Evolutionary conservation across 1,140 invertebrate species (phyloP), one percentile per base, ranked within the genome.

Genomic region (Drosophila arizonae): DNA sequence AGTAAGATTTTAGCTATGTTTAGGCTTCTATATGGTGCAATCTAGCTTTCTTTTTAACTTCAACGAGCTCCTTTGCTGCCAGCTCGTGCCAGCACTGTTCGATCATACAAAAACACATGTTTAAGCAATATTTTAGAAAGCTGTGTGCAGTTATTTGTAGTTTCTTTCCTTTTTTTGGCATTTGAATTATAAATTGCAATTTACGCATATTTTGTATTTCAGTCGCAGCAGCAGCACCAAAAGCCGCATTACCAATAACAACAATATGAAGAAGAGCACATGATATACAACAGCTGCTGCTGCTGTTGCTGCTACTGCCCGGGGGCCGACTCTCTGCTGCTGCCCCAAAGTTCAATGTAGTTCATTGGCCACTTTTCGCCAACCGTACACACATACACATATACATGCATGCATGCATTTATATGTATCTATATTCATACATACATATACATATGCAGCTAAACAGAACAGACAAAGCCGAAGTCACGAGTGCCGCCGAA

Each of bases 301-400:
- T 41, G 74, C 52, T 17, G 17, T 1, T 17, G 81, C 81, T 76
- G 76, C 67, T 68, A 54, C 58, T 76, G 80, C 72, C 74, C 79
- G 52, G 46, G 64, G 71, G 71, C 65, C 57, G 65, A 61, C 57
- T 43, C 57, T 43, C 30, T 51, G 76, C 61, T 51, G 39, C 55
- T 71, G 79, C 71, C 46, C 67, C 74, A 85, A 82, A 85, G 81
- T 85, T 85, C 81, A 85, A 85, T 85, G 81, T 81, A 85, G 81
- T 85, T 85, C 81, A 85, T 85, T 86, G 81, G 81, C 81, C 81
- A 85, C 77, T 85, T 85, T 85, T 85, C 75, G 77, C 81, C 70
- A 81, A 76, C 60, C 52, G 36, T 9, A 50, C 41, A 70, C 30
- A 70, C 46, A 64, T 41, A 41, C 24, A 75, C 41, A 72, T 50